phyloP scores from a whole-genome alignment of 2,888 invertebrate genomes.

The Deilephila elpenor region DNA sequence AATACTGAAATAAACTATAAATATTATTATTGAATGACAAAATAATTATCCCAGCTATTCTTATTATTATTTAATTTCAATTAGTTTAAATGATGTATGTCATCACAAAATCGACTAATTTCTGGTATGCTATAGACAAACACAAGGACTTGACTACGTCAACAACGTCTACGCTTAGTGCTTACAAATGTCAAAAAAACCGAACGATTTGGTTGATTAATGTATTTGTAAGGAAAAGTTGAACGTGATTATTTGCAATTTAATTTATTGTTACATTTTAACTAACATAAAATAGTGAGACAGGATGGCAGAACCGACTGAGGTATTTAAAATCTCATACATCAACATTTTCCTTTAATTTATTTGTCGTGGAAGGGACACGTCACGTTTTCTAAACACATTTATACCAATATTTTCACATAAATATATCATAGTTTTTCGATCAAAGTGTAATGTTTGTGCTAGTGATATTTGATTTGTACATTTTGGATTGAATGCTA shows the following conservation, averaged over 20 bases:
- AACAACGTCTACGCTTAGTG: background rate
- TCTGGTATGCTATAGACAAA: background rate
- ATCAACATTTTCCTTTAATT: background rate
- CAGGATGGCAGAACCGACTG: conserved; percentile 68
- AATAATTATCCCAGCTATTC: no score
- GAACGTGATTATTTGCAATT: background rate
- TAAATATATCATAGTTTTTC: background rate
- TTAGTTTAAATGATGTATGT: background rate
- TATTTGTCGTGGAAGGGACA: conserved; percentile 45
- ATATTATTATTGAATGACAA: no score
- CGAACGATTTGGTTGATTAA: background rate
- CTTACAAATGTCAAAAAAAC: background rate
- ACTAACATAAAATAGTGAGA: background rate
- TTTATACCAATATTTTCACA: conserved; percentile 7
- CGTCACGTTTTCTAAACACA: conserved; percentile 48
- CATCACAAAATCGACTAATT: background rate
- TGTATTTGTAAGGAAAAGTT: background rate
- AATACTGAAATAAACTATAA: no score
- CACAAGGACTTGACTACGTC: background rate
- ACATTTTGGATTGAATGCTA: background rate
- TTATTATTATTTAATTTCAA: no score
- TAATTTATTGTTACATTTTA: background rate
- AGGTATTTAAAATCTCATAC: conserved; percentile 55
- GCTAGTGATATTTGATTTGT: background rate
- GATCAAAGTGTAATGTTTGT: background rate